Base-by-base conservation (phyloP, 2,113 vertebrate genomes). In the Carettochelys insculpta region DNA sequence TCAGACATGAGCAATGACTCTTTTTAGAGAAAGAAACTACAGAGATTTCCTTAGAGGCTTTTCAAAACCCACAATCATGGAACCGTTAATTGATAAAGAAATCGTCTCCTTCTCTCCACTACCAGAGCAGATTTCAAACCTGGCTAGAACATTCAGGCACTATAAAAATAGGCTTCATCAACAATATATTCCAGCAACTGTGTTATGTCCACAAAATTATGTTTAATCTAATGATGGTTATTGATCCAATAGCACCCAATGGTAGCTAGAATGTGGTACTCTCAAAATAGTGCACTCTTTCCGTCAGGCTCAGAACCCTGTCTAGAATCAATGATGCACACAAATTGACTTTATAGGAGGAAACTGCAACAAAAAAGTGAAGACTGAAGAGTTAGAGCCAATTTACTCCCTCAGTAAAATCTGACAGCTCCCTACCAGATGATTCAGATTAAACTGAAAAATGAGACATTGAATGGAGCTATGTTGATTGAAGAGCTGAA, bases 201-300 rank as follows among this genome's bases (percentile, higher is more conserved):
- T 85, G 80, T 75, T 34, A 92, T 65, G 82, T 75, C 68, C 75
- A 20, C 43, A 61, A 73, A 14, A 52, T 27, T 89, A 41, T 24
- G 54, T 87, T 92, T 93, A 71, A 58, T 83, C 84, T 83, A 82
- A 94, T 87, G 43, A 19, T 87, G 50, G 81, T 50, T 34, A 45
- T 3, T 71, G 54, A 90, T 90, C 80, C 82, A 25, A 54, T 89
- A 82, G 87, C 93, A 87, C n/a, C 77, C 68, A 86, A 83, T 24
- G 13, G 47, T 16, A 85, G 43, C 86, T 58, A 88, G 90, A 92
- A 82, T 43, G 51, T 11, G 84, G 1, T 38, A 43, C 1, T 24
- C 54, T 27, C 61, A 84, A 86, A 91, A 65, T 76, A 45, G 0
- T 50, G 29, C 50, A 16, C 41, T 92, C 24, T 83, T 75, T 94